Conservation (phyloP, 2,113 vertebrate genomes). For the Ceyx melanurus region DNA sequence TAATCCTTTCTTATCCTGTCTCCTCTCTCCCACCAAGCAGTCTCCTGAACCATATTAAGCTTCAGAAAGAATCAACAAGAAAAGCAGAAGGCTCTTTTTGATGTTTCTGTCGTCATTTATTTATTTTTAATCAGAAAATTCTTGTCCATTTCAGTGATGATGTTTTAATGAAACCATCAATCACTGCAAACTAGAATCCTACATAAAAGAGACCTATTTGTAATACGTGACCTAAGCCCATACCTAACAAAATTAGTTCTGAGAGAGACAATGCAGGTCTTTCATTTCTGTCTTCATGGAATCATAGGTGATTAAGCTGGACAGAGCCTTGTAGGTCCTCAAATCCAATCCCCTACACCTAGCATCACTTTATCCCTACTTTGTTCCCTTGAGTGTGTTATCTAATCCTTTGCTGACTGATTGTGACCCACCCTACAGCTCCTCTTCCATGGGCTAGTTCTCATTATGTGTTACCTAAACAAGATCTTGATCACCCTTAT, state of each 20-base stretch:
- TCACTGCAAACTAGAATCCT: slow-evolving; percentile 37
- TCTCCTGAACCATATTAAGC: slow-evolving; percentile 1
- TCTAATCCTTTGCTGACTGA: slow-evolving; percentile 63
- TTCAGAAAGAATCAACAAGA: neutral
- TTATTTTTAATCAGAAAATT: slow-evolving; percentile 55
- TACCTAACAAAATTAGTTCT: slow-evolving; percentile 35
- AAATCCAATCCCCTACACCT: slow-evolving; percentile 8
- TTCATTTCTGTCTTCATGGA: slow-evolving; percentile 55
- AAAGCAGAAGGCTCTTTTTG: slow-evolving; percentile 8
- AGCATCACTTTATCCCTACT: slow-evolving; percentile 15
- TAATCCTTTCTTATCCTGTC: slow-evolving; percentile 41
- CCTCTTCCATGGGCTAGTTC: neutral
- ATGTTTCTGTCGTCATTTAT: slow-evolving; percentile 56
- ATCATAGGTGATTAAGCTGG: slow-evolving; percentile 50
- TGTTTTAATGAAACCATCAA: slow-evolving; percentile 52
- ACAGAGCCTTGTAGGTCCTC: slow-evolving; percentile 4
- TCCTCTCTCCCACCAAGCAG: neutral
- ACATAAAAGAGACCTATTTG: slow-evolving; percentile 51
- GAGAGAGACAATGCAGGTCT: slow-evolving; percentile 46
- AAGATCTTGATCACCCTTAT: neutral
- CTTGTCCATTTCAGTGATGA: slow-evolving; percentile 8
- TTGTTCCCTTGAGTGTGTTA: neutral
- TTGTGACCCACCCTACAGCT: slow-evolving; percentile 29
- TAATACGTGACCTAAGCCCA: slow-evolving; percentile 34
- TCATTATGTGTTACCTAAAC: neutral